Evolutionary conservation across 2,888 invertebrate genomes (phyloP), one percentile per base, ranked within the genome.

Genomic region (Phengaris arion): DNA sequence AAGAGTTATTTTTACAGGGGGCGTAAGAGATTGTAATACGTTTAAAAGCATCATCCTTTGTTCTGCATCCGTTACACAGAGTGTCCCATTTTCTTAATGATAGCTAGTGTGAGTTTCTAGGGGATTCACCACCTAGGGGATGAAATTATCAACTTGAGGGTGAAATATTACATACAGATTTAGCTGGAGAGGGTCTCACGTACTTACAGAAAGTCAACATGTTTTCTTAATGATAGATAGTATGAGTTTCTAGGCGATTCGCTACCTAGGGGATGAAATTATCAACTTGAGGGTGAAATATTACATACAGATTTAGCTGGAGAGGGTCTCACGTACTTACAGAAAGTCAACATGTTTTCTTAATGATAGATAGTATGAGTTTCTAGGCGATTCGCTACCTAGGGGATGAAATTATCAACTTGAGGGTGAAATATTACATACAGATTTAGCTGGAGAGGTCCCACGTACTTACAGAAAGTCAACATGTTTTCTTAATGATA

Each of bases 11-110:
- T 15, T 15, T 64, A 51, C 51, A 22, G 85, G 83, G 83, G 83
- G 77, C 79, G 82, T 82, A 84, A 84, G 82, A 82, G 81, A 82
- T 82, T 83, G 88, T 92, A 92, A 93, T 93, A 92, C 90, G 89
- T 91, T 92, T 93, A 92, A 93, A 92, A 93, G 92, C 91, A 85
- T 87, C 87, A 79, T 86, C 69, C 75, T 89, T 89, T 90, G 88
- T 86, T 82, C 80, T 81, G 83, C 81, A 86, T 87, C 84, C 86
- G 86, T 88, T 87, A n/a, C 48, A 74, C 64, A n/a, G 74, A 22
- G 22, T 52, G 57, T 57, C 64, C 51, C 54, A 68, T 76, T 76
- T 74, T 74, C 74, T 73, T 74, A 68, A 74, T 59, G 59, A 59
- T 59, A 74, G 48, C 74, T 74, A 68, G 59, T 57, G 74, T 15